These are phyloP conservation scores for Podarcis lilfordi DNA, from an alignment of 2,797 vertebrate genomes.

Conservation along the genomic window DNA sequence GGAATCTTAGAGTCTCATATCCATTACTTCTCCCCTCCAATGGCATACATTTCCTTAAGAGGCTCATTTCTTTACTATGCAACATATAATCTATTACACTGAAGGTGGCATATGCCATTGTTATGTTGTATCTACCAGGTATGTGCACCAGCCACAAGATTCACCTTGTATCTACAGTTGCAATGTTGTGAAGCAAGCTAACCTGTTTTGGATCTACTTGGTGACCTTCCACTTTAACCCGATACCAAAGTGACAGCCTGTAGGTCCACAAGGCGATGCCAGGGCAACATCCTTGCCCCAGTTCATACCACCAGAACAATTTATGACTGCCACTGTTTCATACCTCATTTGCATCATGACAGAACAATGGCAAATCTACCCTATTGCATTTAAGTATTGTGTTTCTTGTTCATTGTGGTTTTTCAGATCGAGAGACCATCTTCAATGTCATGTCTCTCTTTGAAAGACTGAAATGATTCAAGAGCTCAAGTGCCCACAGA, in stretches of 20 bases:
- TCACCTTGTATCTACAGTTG: background rate
- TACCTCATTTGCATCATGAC: too few relatives aligned
- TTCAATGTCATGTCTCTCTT: background rate
- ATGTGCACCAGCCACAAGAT: background rate
- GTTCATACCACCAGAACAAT: too few relatives aligned
- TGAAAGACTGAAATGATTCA: background rate
- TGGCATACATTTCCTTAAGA: background rate
- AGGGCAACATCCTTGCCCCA: too few relatives aligned
- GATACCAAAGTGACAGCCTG: background rate
- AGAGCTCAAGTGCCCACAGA: background rate
- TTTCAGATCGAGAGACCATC: background rate
- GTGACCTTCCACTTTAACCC: too few relatives aligned
- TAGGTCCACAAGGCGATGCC: too few relatives aligned
- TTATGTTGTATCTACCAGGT: background rate
- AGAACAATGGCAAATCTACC: too few relatives aligned
- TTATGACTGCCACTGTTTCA: too few relatives aligned
- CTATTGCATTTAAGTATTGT: too few relatives aligned
- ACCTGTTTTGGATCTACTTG: too few relatives aligned
- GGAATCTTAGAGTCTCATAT: background rate
- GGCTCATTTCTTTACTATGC: background rate
- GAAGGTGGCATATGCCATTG: background rate
- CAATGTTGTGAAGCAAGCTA: too few relatives aligned
- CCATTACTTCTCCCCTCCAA: background rate
- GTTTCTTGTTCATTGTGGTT: too few relatives aligned
- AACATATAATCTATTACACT: background rate